A percentile compares a stretch with the other conserved stretches of the same genome.
phyloP scores from a whole-genome alignment of 2,797 vertebrate species.

The Phalanger gymnotis region DNA sequence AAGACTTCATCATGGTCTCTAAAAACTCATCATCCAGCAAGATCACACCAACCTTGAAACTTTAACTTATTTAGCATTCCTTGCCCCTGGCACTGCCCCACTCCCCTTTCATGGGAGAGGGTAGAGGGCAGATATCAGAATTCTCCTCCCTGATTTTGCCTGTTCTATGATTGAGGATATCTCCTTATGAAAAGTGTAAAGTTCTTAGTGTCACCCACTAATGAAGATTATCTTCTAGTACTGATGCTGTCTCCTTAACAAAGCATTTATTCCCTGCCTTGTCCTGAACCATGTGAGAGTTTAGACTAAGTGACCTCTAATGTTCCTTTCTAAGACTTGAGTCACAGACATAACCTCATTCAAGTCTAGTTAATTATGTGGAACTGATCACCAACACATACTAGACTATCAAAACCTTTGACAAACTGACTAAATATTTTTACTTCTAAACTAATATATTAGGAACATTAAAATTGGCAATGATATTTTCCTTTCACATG shows the following conservation, averaged over 20 bases:
- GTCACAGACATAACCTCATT: background rate
- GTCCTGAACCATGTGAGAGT: background rate
- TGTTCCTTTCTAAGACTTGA: background rate
- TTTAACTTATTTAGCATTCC: background rate
- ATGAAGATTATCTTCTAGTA: background rate
- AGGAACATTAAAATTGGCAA: constrained; percentile 60
- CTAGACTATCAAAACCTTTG: background rate
- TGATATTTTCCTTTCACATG: constrained; percentile 42
- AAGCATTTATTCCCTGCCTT: background rate
- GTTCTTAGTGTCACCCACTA: background rate
- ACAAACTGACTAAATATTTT: background rate
- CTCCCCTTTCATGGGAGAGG: background rate
- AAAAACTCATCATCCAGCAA: background rate
- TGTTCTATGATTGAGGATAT: background rate
- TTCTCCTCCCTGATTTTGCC: background rate
- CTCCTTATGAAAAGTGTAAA: background rate
- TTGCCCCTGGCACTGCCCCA: background rate
- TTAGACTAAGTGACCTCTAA: background rate
- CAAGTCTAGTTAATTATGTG: background rate
- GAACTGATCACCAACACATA: background rate
- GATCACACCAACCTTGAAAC: background rate
- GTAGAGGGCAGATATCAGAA: background rate
- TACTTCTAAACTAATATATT: constrained; percentile 38
- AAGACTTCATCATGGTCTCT: background rate
- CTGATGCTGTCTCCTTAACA: background rate